Base-by-base conservation (phyloP, 2,888 invertebrate species). In the Eupithecia dodoneata region DNA sequence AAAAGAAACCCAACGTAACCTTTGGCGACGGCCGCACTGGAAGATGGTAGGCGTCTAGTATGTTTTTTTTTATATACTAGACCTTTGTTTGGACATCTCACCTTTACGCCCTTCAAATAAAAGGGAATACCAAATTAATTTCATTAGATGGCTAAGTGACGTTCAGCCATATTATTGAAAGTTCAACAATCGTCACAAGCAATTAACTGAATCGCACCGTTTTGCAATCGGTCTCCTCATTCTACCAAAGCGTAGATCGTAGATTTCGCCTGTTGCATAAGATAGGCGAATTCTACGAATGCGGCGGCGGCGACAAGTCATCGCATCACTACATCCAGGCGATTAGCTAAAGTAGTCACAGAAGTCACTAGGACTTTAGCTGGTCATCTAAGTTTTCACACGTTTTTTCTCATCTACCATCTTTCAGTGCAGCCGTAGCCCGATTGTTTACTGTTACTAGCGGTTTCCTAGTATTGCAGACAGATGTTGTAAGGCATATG, bases 401-500 rank as follows among this genome's bases (percentile, higher is more conserved):
- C 55, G 55, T 55, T 55, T 59, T 59, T 59, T 59, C 18, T 18
- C 18, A 59, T 59, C 59, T 18, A 30, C 63, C 63, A 63, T 30
- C 30, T 30, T 63, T 3, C 63, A 63, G 63, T 63, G 63, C 63
- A 30, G 63, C 63, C 63, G 63, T 30, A 4, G 63, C 30, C 44
- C 30, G 47, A 74, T 7, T 65, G 70, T 76, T 74, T 76, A 76
- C 76, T 76, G 73, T 67, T 66, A 66, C 66, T 10, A 72, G 52
- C 63, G 49, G 73, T 63, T 79, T 77, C 79, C 72, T 72, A 72
- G 77, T 63, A 79, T 30, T 47, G 66, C 42, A 47, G 66, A 75
- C 77, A 78, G 75, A 78, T 78, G 77, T 45, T 73, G 75, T 52
- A 71, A 15, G 59, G 75, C 78, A 76, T 74, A 74, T 72, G 76